Base-by-base conservation (phyloP, 2,797 vertebrate genomes). In the Falco rusticolus region DNA sequence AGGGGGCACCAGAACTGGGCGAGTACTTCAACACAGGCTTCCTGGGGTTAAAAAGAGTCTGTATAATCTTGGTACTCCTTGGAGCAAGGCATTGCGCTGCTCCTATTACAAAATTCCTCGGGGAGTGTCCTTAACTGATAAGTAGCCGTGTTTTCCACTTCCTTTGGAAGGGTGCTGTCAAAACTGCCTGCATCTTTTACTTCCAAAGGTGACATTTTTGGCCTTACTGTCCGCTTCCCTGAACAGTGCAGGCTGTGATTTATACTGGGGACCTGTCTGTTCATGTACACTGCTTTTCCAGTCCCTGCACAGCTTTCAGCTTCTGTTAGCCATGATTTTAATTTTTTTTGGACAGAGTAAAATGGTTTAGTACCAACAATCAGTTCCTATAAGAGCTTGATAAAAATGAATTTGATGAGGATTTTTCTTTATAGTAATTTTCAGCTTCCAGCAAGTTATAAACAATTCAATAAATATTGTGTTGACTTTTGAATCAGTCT, bases 401-500 rank as follows among this genome's bases (percentile, higher is more conserved):
- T 87, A 80, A 74, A 95, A 93, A 89, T 17, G 7, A 80, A 53
- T 71, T 76, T 60, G 43, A 54, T 88, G 51, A 85, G 29, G 50
- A 39, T 93, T 95, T 94, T 91, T 56, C 48, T 78, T 66, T 61
- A 29, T 51, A 70, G 26, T 64, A 60, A 71, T 91, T 80, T 77
- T 90, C 51, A 68, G 64, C 64, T 87, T 50, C 50, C 48, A 92
- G 56, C 80, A 43, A 68, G 68, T 61, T 84, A 83, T 28, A 77
- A 94, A 80, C 43, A 59, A 60, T 60, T 95, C 78, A 41, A 60
- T 94, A 96, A 95, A 93, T 90, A 90, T 3, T 18, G 41, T 54
- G 57, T 71, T 87, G 90, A 59, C 64, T 93, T 87, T 31, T 84
- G 60, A 77, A 61, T 95, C 45, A 9, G 16, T 70, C 41, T 87